Conservation (phyloP, 2,797 vertebrate species). For the Streptopelia turtur region DNA sequence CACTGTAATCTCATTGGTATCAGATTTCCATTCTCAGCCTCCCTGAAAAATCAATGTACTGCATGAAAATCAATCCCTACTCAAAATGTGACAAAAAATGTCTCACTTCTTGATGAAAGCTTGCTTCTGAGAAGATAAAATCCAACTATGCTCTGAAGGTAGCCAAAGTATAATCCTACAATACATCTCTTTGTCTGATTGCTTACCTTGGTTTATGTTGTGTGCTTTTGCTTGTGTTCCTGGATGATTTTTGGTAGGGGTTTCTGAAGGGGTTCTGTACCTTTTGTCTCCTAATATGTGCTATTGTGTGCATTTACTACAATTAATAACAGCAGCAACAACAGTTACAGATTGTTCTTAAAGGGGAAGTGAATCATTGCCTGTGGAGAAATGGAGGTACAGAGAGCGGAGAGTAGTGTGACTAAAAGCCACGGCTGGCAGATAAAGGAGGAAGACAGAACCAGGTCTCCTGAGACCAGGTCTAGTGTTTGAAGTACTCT, state of each 20-base stretch:
- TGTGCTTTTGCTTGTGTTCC: not conserved
- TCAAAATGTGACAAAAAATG: not conserved
- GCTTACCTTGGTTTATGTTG: not conserved
- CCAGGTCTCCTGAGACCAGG: not conserved
- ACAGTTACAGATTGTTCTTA: not conserved
- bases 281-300: not conserved
- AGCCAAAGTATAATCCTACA: not conserved
- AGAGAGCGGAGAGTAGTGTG: not conserved
- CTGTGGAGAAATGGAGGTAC: not conserved
- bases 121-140: not conserved
- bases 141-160: not conserved
- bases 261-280: not conserved
- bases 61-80: slow-evolving; percentile 16
- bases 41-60: slow-evolving; percentile 19
- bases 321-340: not conserved
- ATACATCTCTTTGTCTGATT: not conserved
- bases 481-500: not conserved
- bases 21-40: slow-evolving; percentile 12
- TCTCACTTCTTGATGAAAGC: not conserved
- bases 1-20: slow-evolving; percentile 1
- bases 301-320: not conserved
- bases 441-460: not conserved
- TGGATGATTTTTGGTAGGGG: not conserved
- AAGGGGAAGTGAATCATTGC: not conserved
- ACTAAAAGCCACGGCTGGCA: not conserved